These are phyloP conservation scores for Leucophenga varia DNA, from an alignment of 1,140 invertebrate genomes.

Conservation along the genomic window DNA sequence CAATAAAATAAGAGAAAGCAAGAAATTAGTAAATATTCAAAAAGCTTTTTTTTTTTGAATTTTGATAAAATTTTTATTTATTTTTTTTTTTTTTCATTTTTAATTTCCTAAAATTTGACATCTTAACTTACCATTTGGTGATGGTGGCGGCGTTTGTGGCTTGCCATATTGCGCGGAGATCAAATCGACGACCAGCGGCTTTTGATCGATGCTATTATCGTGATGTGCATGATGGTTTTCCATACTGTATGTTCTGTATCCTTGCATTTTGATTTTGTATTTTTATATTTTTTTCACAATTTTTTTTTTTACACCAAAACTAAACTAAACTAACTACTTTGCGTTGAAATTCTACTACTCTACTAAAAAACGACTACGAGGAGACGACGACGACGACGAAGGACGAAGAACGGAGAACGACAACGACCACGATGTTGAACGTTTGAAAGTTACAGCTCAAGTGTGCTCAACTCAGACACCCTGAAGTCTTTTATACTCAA, in stretches of 20 bases:
- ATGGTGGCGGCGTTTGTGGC: conserved; percentile 51
- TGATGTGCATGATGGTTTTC: conserved; percentile 46
- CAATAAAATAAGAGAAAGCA: conserved; percentile 16
- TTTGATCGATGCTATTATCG: conserved; percentile 39
- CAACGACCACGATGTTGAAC: conserved; percentile 33
- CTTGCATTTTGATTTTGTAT: conserved; percentile 41
- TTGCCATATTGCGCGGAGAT: conserved; percentile 50
- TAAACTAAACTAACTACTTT: no score
- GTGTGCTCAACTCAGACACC: conserved; percentile 41
- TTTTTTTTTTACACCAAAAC: background rate
- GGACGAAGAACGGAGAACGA: no score
- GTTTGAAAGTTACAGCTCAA: conserved; percentile 46
- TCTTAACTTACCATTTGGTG: conserved; percentile 49
- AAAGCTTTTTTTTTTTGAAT: conserved; percentile 3
- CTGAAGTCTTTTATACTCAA: conserved; percentile 38
- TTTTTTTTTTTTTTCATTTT: no score
- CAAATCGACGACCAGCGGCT: conserved; percentile 52
- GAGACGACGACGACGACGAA: no score
- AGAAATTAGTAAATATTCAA: conserved; percentile 17
- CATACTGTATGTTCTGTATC: conserved; percentile 51
- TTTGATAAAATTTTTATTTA: no score
- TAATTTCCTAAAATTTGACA: background rate
- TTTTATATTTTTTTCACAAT: background rate
- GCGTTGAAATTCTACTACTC: background rate
- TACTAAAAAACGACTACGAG: background rate